Evolutionary conservation across 2,888 invertebrate genomes (phyloP), one percentile per base, ranked within the genome.

Genomic region (Idaea biselata): DNA sequence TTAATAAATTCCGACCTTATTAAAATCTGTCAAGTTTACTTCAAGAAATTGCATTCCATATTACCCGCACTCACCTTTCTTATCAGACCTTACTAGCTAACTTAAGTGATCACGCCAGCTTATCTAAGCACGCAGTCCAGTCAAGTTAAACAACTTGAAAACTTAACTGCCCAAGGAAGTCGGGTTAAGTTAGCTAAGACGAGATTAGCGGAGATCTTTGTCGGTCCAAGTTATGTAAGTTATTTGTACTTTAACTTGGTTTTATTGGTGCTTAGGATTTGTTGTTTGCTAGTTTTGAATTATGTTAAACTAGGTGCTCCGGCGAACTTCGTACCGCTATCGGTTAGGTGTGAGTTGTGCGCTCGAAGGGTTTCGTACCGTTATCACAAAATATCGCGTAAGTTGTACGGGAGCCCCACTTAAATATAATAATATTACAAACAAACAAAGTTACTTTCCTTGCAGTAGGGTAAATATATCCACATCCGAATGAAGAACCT

Each of bases 131-230:
- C 16, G 44, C 58, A 60, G 62, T 62, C 62, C 62, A 44, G 60
- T 31, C 58, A 65, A 65, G 60, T 65, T 65, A 58, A 53, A 53
- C 65, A 44, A 62, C 58, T 63, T 58, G 62, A 64, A 60, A 60
- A 62, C 63, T 67, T 70, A 70, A 72, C 68, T 67, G 68, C 58
- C 65, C 63, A 57, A 60, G 69, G 69, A 70, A 70, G 70, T 72
- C 67, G 68, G 68, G 70, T 68, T 71, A 73, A 72, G 69, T 70
- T 70, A 68, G 70, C 71, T 71, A 73, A 70, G 73, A 68, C 68
- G 59, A 62, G 44, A 44, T 44, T 44, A 44, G 44, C 44, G 67
- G 68, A 71, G 71, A 73, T 71, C 73, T 71, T 73, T 68, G 71
- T 72, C 69, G 44, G 44, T 44, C 14, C 11, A 44, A 44, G 14